Conservation (phyloP, 2,888 invertebrate species). For the Fragum whitleyi region DNA sequence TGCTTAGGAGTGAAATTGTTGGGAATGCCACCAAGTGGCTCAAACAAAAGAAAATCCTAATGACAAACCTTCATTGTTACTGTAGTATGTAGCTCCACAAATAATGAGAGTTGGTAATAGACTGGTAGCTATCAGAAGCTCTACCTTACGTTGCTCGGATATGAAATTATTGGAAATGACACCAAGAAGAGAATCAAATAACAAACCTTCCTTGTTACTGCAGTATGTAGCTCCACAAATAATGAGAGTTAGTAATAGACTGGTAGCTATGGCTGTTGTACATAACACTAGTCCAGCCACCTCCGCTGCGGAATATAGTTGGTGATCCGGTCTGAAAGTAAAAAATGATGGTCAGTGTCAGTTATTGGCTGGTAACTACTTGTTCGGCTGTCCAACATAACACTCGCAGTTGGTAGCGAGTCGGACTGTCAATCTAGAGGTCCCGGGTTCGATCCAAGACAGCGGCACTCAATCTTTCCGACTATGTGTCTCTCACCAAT, state of each 20-base stretch:
- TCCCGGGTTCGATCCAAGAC: too few species aligned
- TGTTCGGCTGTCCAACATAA: neutral
- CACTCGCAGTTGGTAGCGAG: neutral
- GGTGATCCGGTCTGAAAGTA: constrained; percentile 9
- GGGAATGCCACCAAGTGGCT: too few species aligned
- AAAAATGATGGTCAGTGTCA: neutral
- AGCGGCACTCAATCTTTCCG: too few species aligned
- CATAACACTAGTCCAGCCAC: constrained; percentile 34
- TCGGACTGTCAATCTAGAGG: neutral
- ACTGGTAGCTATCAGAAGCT: constrained; percentile 23
- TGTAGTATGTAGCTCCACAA: constrained; percentile 54
- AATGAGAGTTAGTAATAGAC: constrained; percentile 31
- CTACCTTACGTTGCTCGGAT: too few species aligned
- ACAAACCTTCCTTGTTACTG: constrained; percentile 42
- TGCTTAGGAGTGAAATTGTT: too few species aligned
- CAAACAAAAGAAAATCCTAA: too few species aligned
- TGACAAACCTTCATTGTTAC: constrained; percentile 40
- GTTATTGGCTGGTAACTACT: neutral
- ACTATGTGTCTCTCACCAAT: too few species aligned
- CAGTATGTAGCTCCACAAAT: constrained; percentile 56
- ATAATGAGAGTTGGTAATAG: constrained; percentile 37
- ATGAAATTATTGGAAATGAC: too few species aligned
- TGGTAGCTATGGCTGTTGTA: constrained; percentile 29
- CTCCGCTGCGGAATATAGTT: constrained; percentile 30
- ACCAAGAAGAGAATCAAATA: too few species aligned